phyloP scores from a whole-genome alignment of 2,113 vertebrate species.

The Menidia beryllina region DNA sequence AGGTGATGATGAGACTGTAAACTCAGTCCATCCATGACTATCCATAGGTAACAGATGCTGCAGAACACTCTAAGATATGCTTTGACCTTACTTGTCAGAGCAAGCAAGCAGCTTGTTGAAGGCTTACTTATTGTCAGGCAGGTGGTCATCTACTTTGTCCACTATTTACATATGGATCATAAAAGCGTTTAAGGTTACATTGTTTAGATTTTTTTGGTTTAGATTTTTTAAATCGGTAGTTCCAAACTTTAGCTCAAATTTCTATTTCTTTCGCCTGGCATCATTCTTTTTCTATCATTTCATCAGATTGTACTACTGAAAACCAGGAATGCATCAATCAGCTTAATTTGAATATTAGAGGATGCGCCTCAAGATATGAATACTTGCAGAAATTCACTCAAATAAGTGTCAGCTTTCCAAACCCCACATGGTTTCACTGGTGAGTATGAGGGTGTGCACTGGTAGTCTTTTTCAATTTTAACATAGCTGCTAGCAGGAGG shows the following conservation, averaged over 20 bases:
- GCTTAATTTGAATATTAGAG: not conserved
- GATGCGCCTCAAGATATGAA: not conserved
- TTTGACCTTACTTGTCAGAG: too few species aligned
- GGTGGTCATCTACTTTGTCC: too few species aligned
- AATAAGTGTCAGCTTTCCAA: conserved; percentile 7
- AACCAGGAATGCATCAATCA: not conserved
- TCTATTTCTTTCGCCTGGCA: not conserved
- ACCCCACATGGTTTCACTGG: conserved; percentile 11
- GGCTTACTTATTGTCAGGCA: too few species aligned
- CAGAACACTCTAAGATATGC: too few species aligned
- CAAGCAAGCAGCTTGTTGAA: too few species aligned
- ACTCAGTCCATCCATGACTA: too few species aligned
- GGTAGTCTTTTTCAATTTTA: conserved; percentile 47
- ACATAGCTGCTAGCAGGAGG: conserved; percentile 31
- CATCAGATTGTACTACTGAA: not conserved
- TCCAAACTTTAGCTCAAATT: not conserved
- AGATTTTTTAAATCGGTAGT: not conserved
- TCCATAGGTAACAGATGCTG: too few species aligned
- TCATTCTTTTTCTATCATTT: not conserved
- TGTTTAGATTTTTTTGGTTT: not conserved
- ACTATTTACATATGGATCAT: too few species aligned
- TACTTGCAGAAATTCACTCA: conserved; percentile 7
- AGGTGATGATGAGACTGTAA: too few species aligned
- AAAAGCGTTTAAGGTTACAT: not conserved
- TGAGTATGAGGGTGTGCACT: conserved; percentile 37